Evolutionary conservation across 35 echinoderm and acorn worm species (phyloP), one percentile per base, ranked within the genome.

Genomic region (Apostichopus japonicus): DNA sequence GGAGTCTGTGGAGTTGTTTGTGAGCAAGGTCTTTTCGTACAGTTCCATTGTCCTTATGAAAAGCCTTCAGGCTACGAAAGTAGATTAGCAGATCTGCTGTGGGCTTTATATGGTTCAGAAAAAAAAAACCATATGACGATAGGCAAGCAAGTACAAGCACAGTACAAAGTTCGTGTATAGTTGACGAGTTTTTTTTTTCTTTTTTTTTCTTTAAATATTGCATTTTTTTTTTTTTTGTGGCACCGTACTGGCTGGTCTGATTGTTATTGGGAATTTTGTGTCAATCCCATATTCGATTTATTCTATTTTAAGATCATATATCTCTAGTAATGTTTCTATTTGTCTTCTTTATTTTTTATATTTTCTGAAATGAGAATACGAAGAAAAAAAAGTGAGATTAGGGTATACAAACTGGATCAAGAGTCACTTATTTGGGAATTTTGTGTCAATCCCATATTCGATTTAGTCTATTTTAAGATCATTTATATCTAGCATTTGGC

Each of bases 41-140:
- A 84, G 4, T 21, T 84, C 81, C 0, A 84, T 84, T 84, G 81
- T 84, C 81, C 81, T 84, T n/a, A 55, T 10, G 57, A 58, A 84
- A 84, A 84, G 54, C 81, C 81, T 84, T 84, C 51, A 84, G 81
- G 81, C 81, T 84, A 84, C 81, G 81, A 84, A 84, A 84, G 81
- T 58, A 84, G 81, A 84, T 84, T 84, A 84, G 24, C 81, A 84
- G 81, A 54, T 44, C 81, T 7, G n/a, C 71, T 75, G 71, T 7
- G n/a, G 7, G 16, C 71, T 75, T 75, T 75, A n/a, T 75, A 61
- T 61, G 22, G 71, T 75, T 23, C 71, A 14, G n/a, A 75, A 15
- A 75, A 19, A 19, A 17, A 67, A 67, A 44, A 44, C 2, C 33
- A 44, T 44, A 44, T 44, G 33, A 11, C 5, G 63, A 11, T 67